Evolutionary conservation across 2,888 invertebrate species (phyloP).

Genomic region (Lepidochitona cinerea): DNA sequence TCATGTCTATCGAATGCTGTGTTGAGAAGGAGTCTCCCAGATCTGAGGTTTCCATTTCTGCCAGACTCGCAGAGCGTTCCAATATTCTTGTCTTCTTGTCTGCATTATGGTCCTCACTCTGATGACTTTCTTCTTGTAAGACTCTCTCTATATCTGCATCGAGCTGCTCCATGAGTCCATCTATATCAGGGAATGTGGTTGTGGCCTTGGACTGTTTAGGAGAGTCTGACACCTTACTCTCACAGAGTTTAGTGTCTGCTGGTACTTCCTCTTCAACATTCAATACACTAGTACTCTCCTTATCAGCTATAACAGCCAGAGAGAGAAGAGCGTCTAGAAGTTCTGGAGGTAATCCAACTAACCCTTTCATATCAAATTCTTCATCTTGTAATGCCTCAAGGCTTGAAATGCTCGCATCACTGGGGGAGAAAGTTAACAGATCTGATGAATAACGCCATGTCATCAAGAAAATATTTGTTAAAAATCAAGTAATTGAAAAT

Average conservation of each 20-base stretch:
- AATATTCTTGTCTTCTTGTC: slow-evolving; percentile 37
- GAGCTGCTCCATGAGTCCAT: slow-evolving; percentile 56
- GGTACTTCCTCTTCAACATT: slow-evolving; percentile 8
- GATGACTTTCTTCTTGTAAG: slow-evolving; percentile 40
- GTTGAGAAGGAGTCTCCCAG: neutral
- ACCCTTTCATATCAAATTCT: slow-evolving; percentile 73
- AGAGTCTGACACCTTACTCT: neutral
- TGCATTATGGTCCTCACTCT: slow-evolving; percentile 50
- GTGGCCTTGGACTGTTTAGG: neutral
- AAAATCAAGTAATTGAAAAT: no score
- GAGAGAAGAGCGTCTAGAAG: slow-evolving; percentile 74
- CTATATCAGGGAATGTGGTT: slow-evolving; percentile 3
- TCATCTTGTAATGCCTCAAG: slow-evolving; percentile 74
- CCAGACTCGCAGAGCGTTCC: neutral
- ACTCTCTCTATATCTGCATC: slow-evolving; percentile 64
- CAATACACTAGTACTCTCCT: slow-evolving; percentile 44
- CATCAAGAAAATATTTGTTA: no score
- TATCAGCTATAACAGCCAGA: slow-evolving; percentile 75
- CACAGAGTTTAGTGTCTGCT: neutral
- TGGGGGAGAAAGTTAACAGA: slow-evolving; percentile 49
- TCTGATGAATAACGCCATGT: no score
- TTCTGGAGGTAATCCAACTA: slow-evolving; percentile 73
- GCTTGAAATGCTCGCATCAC: slow-evolving; percentile 70
- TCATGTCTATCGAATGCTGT: no score
- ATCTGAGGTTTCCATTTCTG: no score